Base-by-base conservation (phyloP, 2,797 vertebrate species). In the Propithecus perrieri region DNA sequence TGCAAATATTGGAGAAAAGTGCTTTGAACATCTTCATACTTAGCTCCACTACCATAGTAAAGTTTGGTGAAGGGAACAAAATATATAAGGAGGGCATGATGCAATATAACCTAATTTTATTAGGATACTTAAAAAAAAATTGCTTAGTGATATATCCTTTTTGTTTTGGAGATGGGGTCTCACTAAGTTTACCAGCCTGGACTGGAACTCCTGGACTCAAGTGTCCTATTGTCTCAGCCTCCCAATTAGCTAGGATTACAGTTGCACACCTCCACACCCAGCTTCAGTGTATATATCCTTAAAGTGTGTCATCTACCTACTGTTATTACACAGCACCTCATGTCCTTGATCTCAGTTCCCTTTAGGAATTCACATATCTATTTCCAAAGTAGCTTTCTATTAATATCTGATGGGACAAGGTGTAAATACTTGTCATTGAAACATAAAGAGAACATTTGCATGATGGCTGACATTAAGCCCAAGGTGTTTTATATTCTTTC, bases 1-100 rank as follows among this genome's bases (percentile, higher is more conserved):
- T 97, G 89, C 67, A 97, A 96, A 96, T 96, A 97, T 94, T 97
- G 89, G 81, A 98, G 91, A 97, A 97, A 95, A 98, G 94, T 97
- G 95, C 88, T 96, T 97, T 79, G 96, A 96, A 96, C 86, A 96
- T 97, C 94, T 97, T 81, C 46, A 43, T 89, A 69, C 46, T 96
- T 97, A 97, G 96, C 96, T 97, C 96, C 91, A 93, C 61, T 88
- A 96, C 67, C 75, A 92, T 95, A 90, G 97, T 97, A 94, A 95
- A 93, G 98, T 97, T 97, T 85, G 84, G 35, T 84, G 87, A 97
- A 76, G 85, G 83, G 79, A 96, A 94, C 41, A 53, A 72, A 74
- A 78, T 50, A 81, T 3, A 76, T 43, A 93, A 76, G 74, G 63
- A 92, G 88, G 48, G 38, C 89, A 96, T 95, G 67, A 97, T 97